Evolutionary conservation across 1,140 invertebrate species (phyloP), one percentile per base, ranked within the genome.

Genomic region (Ips nitidus): DNA sequence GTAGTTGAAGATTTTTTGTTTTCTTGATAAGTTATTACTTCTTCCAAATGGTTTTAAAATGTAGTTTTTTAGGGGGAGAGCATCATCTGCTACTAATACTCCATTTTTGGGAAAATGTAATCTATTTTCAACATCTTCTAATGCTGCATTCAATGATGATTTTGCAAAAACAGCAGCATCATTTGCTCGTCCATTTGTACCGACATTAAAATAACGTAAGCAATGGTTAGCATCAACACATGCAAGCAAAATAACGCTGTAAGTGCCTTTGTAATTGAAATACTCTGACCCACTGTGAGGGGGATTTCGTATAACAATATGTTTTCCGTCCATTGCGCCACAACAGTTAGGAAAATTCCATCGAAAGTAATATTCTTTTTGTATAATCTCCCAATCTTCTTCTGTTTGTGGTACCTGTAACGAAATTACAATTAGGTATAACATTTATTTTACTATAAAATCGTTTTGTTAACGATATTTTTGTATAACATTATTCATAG

Each of bases 281-380:
- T 74, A 83, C 7, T 73, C 53, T 7, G 75, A 74, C 59, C 81
- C 79, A 63, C 57, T 68, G n/a, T 79, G 69, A 42, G 38, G 6
- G 1, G 53, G 66, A 73, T 67, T 61, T 66, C 66, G 61, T 66
- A 75, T 66, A 0, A 70, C 53, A 55, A 59, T 74, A 55, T 75
- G 81, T 68, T 82, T 83, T 22, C 81, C 81, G 73, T 83, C 82
- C 6, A 84, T 71, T 8, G 79, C 77, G 7, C 81, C 81, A 47
- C 79, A 68, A 64, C 81, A 83, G 70, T 80, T 75, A 40, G 81
- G 82, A 69, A 83, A 81, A 71, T 70, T 69, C 68, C 61, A 73
- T 40, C 47, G 3, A 59, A 36, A 56, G 45, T 69, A 62, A 45
- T 43, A 71, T 52, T 62, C 59, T 39, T 52, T 60, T 62, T 69